phyloP scores from a whole-genome alignment of 2,797 vertebrate genomes.

The Protonibea diacanthus region DNA sequence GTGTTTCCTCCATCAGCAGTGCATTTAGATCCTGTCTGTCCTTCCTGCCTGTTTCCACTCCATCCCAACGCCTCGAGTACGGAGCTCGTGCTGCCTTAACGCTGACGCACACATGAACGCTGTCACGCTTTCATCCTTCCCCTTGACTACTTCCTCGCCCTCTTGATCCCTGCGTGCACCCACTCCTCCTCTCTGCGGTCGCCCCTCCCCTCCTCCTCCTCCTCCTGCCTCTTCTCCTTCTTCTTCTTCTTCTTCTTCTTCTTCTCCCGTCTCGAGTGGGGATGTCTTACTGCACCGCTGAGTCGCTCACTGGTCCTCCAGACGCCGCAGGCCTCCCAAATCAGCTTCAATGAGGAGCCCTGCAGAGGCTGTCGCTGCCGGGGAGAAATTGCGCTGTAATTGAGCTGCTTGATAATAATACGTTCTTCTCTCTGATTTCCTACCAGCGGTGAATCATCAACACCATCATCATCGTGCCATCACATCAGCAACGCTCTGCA shows the following conservation, averaged over 20 bases:
- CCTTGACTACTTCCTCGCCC: conserved; percentile 37
- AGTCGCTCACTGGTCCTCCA: conserved; percentile 66
- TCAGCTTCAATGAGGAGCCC: conserved; percentile 79
- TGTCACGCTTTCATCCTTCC: conserved; percentile 16
- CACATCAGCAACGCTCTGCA: conserved; percentile 69
- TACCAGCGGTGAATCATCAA: conserved; percentile 79
- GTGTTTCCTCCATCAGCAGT: conserved; percentile 66
- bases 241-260: conserved; percentile 46
- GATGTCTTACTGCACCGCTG: conserved; percentile 42
- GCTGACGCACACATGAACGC: not conserved
- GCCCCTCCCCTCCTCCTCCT: conserved; percentile 42
- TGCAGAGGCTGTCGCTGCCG: conserved; percentile 68
- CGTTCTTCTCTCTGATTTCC: conserved; percentile 77
- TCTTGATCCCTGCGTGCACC: conserved; percentile 35
- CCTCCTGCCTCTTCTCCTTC: conserved; percentile 20
- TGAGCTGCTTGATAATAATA: conserved; percentile 82
- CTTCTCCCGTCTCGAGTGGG: conserved; percentile 65
- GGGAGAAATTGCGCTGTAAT: conserved; percentile 81
- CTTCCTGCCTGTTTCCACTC: conserved; percentile 32
- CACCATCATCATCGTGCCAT: conserved; percentile 76
- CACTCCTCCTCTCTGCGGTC: conserved; percentile 39
- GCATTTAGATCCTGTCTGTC: conserved; percentile 51
- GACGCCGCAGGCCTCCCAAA: conserved; percentile 74
- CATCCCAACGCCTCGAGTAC: conserved; percentile 17
- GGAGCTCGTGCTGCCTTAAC: conserved; percentile 23